Evolutionary conservation across 2,888 invertebrate species (phyloP).

Genomic region (Lithophane leautieri): DNA sequence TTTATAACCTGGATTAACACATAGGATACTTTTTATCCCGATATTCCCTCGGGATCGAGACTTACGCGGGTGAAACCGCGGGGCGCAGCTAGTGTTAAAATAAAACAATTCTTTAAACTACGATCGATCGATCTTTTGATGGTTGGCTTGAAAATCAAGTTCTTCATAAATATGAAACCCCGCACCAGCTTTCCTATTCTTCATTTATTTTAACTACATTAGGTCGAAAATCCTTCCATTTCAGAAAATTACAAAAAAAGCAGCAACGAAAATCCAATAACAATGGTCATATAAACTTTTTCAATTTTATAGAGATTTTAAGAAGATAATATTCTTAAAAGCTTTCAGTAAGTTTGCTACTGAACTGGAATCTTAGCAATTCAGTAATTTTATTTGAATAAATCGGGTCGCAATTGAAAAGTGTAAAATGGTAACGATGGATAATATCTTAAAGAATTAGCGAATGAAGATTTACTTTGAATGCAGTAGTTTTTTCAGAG

Average conservation of each 20-base stretch:
- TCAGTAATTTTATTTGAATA: constrained; percentile 22
- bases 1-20: too few relatives aligned
- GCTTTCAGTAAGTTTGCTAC: constrained; percentile 15
- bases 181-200: background rate
- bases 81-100: too few relatives aligned
- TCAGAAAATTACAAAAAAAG: constrained; percentile 9
- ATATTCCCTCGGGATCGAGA: too few relatives aligned
- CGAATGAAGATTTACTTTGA: background rate
- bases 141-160: background rate
- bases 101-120: background rate
- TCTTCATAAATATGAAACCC: background rate
- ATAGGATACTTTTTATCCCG: too few relatives aligned
- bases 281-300: constrained; percentile 19
- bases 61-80: too few relatives aligned
- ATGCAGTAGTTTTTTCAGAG: background rate
- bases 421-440: constrained; percentile 3
- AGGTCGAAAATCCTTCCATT: background rate
- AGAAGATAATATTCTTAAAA: constrained; percentile 41
- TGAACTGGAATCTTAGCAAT: constrained; percentile 25
- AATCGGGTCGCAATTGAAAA: constrained; percentile 12
- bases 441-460: constrained; percentile 6
- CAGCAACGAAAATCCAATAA: constrained; percentile 18
- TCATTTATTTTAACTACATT: constrained; percentile 21
- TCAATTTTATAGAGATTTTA: constrained; percentile 26
- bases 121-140: too few relatives aligned